Base-by-base conservation (phyloP, 2,797 vertebrate species). In the Brachyrhaphis roseni region DNA sequence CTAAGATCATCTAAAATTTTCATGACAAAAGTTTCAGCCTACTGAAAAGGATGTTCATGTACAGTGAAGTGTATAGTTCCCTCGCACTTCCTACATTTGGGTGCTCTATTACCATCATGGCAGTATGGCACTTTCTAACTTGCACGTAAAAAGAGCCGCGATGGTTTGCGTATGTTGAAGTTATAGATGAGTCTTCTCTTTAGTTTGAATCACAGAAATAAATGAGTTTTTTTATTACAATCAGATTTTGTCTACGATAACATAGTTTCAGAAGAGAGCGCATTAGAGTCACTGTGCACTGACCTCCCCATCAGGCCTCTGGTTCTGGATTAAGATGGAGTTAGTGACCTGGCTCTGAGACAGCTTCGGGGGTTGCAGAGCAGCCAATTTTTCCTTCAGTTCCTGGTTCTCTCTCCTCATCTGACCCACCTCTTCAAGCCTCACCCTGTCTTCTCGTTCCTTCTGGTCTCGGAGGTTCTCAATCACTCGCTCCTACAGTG, bases 401-500 rank as follows among this genome's bases (percentile, higher is more conserved):
- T 98, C 96, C 89, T 97, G 97, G 94, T 98, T 99, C 95, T 99
- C 98, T 90, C 96, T 98, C 90, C 97, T 97, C 90, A 97, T 96
- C 55, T 95, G 95, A 85, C 98, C 97, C 76, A 97, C 91, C 94
- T 98, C 98, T 91, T 97, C 97, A 85, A 97, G 90, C 81, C 97
- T 96, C 90, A 95, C 96, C 91, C 97, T 95, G 82, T 98, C 97
- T 87, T 97, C 97, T 92, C 96, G 95, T 64, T 97, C 98, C 78
- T 95, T 96, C 80, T 98, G 97, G 87, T 99, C 97, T 77, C 97
- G 97, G 81, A 99, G 96, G 83, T 96, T 97, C 85, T 99, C 98
- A 82, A 99, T 99, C 91, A 99, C 98, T 93, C 97, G 96, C 87
- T 99, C 98, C 98, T 99, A 90, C 72, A 74, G 85, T 1, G 41